Evolutionary conservation across 2,888 invertebrate genomes (phyloP), one percentile per base, ranked within the genome.

Genomic region (Eupithecia subumbrata): DNA sequence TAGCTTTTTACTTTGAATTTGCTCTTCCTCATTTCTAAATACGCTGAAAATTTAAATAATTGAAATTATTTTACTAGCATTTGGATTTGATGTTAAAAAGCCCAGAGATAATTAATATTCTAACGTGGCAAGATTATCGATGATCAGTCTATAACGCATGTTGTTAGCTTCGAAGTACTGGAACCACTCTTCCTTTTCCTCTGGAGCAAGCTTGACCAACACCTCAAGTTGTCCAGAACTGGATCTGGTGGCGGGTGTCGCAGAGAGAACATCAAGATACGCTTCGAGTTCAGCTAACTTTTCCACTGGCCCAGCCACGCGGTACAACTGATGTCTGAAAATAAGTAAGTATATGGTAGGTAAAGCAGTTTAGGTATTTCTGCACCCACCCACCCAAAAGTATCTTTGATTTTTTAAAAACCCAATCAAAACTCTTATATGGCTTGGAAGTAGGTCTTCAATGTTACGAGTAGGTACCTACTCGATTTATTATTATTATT

Each of bases 61-160:
- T 22, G 52, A 25, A 71, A n/a, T 14, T 67, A 25, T 66, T 45
- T 16, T 69, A 64, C 3, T n/a, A 63, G 34, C 37, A 22, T 56
- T 22, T 56, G 56, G 25, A 60, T 60, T 22, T 22, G 5, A 12
- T 60, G 25, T 14, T 14, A 14, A 11, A 60, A 25, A 1, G 25
- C 25, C 14, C 12, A 14, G 25, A 25, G 25, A 5, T 60, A 12
- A 25, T 60, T 69, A 34, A 66, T 70, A 43, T 68, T 64, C 91
- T 88, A 84, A 94, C 94, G 87, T 85, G 9, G 93, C 93, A 25
- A 94, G 87, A 78, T 94, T 93, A 48, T 92, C 89, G 40, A 88
- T 89, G 7, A 93, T 83, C 76, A 88, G 88, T 8, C 83, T 89
- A 78, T 90, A 90, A 7, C 82, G 56, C 85, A 93, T 89, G 68